phyloP scores from a whole-genome alignment of 2,888 invertebrate species.

The Tenthredo notha region DNA sequence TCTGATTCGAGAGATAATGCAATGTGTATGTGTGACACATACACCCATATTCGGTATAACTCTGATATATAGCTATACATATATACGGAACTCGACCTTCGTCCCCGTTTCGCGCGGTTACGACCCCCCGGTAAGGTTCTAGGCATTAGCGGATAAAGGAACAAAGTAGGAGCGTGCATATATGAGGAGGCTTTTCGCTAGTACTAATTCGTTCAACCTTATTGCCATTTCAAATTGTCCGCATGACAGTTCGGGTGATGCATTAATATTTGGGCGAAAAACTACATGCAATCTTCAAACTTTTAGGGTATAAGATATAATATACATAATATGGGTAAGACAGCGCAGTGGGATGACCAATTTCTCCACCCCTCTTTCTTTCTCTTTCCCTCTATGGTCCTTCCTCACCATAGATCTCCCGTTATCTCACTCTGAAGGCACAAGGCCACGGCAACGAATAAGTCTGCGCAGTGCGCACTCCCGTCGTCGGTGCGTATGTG shows the following conservation, averaged over 20 bases:
- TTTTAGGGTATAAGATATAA: not conserved
- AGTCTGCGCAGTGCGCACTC: conserved; percentile 32
- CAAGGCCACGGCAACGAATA: conserved; percentile 42
- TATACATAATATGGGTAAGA: not conserved
- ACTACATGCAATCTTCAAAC: not conserved
- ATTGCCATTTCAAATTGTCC: not conserved
- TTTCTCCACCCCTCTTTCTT: not conserved
- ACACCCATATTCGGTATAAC: not conserved
- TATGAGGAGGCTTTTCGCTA: not conserved
- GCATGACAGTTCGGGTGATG: not conserved
- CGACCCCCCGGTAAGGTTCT: not conserved
- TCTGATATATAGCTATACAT: not conserved
- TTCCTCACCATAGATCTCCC: conserved; percentile 41
- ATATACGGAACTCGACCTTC: not conserved
- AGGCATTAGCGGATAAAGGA: not conserved
- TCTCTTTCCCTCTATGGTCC: conserved; percentile 55
- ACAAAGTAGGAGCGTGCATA: not conserved
- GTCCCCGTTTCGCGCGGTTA: not conserved
- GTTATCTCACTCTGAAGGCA: conserved; percentile 37
- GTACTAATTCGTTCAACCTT: not conserved
- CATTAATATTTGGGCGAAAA: not conserved
- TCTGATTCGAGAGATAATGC: not conserved
- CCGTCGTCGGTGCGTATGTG: conserved; percentile 30
- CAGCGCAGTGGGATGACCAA: not conserved
- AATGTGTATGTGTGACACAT: not conserved